Percentiles rank a stretch among this genome's conserved stretches.
Evolutionary conservation across 2,113 vertebrate genomes (phyloP).

Genomic region (Redunca redunca): DNA sequence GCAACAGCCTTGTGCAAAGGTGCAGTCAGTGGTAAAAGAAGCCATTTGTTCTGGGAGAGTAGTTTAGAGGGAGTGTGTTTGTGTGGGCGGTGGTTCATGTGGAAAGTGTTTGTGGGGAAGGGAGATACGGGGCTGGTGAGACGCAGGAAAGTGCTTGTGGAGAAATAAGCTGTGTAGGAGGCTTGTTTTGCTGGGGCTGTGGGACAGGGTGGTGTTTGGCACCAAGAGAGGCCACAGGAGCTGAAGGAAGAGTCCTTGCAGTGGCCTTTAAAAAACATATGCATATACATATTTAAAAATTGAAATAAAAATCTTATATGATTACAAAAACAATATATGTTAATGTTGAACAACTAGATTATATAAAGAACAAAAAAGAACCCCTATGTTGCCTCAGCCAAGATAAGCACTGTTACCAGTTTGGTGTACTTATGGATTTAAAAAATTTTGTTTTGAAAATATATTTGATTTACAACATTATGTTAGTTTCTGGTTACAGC

Average conservation of each 20-base stretch:
- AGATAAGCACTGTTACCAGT: background rate
- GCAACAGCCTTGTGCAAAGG: background rate
- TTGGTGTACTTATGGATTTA: background rate
- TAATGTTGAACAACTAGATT: background rate
- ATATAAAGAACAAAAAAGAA: background rate
- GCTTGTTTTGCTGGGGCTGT: background rate
- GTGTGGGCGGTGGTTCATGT: background rate
- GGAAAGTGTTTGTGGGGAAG: background rate
- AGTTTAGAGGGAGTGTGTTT: background rate
- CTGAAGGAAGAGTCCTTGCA: background rate
- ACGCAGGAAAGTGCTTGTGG: background rate
- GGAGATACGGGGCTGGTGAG: background rate
- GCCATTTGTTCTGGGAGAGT: slow-evolving; percentile 15
- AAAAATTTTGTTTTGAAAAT: background rate
- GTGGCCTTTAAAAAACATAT: background rate
- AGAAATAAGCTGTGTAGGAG: background rate
- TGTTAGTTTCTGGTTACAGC: background rate
- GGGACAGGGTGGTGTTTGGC: background rate
- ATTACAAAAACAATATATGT: background rate
- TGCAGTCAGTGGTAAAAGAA: background rate
- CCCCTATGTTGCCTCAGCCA: background rate
- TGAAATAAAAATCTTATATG: background rate
- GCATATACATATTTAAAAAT: background rate
- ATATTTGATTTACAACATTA: background rate
- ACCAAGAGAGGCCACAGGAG: background rate